Conservation (phyloP, 2,113 vertebrate genomes). For the Heliornis fulica region DNA sequence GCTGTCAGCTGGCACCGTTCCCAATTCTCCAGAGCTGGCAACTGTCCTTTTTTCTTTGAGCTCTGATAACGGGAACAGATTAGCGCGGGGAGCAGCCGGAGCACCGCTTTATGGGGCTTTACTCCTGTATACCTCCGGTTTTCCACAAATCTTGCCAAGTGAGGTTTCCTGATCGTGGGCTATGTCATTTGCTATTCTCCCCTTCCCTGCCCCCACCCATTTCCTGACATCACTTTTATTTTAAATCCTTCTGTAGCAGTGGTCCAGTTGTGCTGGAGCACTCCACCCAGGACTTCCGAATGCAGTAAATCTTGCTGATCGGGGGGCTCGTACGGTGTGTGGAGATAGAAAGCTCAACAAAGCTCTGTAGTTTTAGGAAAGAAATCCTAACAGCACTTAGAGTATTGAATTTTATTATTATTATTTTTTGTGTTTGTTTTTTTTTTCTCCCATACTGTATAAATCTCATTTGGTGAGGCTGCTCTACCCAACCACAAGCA, state of each 20-base stretch:
- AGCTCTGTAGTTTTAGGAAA: not conserved
- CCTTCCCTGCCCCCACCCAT: slow-evolving; percentile 66
- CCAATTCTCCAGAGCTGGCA: slow-evolving; percentile 10
- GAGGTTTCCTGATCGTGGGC: slow-evolving; percentile 71
- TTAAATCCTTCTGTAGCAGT: slow-evolving; percentile 40
- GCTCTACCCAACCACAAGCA: not conserved
- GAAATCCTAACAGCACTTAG: not conserved
- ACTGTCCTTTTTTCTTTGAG: slow-evolving; percentile 46
- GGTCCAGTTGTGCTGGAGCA: slow-evolving; percentile 25
- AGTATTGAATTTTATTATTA: not conserved
- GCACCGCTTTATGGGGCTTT: slow-evolving; percentile 10
- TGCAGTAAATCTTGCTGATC: slow-evolving; percentile 1
- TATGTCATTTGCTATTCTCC: slow-evolving; percentile 63
- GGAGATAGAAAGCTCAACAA: not conserved
- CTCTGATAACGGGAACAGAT: slow-evolving; percentile 44
- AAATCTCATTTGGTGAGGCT: not conserved
- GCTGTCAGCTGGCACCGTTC: not conserved
- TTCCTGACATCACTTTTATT: slow-evolving; percentile 74
- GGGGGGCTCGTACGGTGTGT: not conserved
- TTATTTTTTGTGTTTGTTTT: not conserved
- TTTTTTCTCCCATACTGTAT: not conserved
- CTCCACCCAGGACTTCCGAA: slow-evolving; percentile 62
- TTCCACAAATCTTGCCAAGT: slow-evolving; percentile 73
- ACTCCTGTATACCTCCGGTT: slow-evolving; percentile 55
- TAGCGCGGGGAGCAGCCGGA: not conserved